phyloP scores from a whole-genome alignment of 2,888 invertebrate genomes.

The Scaptomyza reducta region DNA sequence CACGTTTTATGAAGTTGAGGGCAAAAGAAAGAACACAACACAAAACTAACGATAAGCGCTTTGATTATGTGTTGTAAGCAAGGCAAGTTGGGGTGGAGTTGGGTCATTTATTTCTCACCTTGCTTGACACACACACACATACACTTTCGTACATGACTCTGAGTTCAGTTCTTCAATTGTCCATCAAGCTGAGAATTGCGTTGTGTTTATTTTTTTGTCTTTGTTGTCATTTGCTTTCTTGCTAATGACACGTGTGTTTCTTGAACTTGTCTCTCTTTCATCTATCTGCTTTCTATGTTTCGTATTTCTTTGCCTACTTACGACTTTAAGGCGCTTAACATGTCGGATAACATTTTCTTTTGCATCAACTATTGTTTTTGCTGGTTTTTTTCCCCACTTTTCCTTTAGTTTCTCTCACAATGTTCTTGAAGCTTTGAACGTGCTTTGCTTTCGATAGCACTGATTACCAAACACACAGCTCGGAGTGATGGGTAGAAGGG shows the following conservation, averaged over 20 bases:
- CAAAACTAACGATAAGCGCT: slow-evolving; percentile 62
- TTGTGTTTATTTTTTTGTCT: slow-evolving; percentile 2
- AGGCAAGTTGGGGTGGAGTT: background rate
- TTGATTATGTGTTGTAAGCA: slow-evolving; percentile 50
- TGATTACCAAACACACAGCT: slow-evolving; percentile 51
- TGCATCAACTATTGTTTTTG: slow-evolving; percentile 3
- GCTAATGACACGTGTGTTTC: slow-evolving; percentile 64
- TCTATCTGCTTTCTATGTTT: background rate
- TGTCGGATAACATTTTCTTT: slow-evolving; percentile 50
- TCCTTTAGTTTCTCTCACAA: slow-evolving; percentile 34
- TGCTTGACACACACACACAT: slow-evolving; percentile 23
- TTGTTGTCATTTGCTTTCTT: slow-evolving; percentile 18
- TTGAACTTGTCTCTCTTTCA: slow-evolving; percentile 21
- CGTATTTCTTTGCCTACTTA: slow-evolving; percentile 45
- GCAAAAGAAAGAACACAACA: slow-evolving; percentile 25
- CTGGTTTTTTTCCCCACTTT: slow-evolving; percentile 1
- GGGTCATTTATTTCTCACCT: slow-evolving; percentile 44
- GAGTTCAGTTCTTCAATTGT: slow-evolving; percentile 41
- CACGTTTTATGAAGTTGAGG: slow-evolving; percentile 59
- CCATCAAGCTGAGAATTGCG: slow-evolving; percentile 34
- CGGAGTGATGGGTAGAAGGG: background rate
- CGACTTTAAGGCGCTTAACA: slow-evolving; percentile 65
- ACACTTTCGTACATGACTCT: slow-evolving; percentile 12
- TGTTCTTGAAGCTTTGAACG: slow-evolving; percentile 52
- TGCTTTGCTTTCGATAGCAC: slow-evolving; percentile 67